These are phyloP conservation scores for Linurgus olivaceus DNA, from an alignment of 2,797 vertebrate genomes.

Conservation along the genomic window DNA sequence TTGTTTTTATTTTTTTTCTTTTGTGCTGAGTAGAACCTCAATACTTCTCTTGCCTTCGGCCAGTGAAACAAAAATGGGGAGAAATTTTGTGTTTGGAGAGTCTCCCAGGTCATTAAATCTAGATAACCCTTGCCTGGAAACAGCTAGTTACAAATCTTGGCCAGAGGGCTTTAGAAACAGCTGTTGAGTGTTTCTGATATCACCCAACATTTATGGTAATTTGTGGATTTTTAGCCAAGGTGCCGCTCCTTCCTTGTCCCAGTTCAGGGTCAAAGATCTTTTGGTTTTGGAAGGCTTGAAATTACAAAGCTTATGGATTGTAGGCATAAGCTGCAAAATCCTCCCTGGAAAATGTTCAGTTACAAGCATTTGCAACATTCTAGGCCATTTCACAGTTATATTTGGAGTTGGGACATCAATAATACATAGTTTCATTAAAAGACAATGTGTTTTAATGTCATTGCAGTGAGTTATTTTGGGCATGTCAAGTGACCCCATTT, in stretches of 20 bases:
- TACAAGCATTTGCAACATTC: not conserved
- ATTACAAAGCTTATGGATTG: not conserved
- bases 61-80: not conserved
- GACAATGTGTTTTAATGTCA: slow-evolving; percentile 14
- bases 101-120: not conserved
- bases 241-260: not conserved
- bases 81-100: not conserved
- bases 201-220: not conserved
- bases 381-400: not conserved
- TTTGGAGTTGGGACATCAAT: not conserved
- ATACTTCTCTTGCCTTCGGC: not conserved
- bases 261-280: not conserved
- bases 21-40: not conserved
- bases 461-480: slow-evolving; percentile 11
- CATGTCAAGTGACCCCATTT: not conserved
- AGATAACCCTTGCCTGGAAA: not conserved
- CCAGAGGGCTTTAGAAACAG: not conserved
- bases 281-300: not conserved
- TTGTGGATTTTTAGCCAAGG: not conserved
- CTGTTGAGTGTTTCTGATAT: not conserved
- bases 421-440: slow-evolving; percentile 44
- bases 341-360: not conserved
- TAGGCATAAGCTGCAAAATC: not conserved
- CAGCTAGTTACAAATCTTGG: not conserved
- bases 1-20: not conserved